Evolutionary conservation across 2,797 vertebrate genomes (phyloP), one percentile per base, ranked within the genome.

Genomic region (Chelon auratus): DNA sequence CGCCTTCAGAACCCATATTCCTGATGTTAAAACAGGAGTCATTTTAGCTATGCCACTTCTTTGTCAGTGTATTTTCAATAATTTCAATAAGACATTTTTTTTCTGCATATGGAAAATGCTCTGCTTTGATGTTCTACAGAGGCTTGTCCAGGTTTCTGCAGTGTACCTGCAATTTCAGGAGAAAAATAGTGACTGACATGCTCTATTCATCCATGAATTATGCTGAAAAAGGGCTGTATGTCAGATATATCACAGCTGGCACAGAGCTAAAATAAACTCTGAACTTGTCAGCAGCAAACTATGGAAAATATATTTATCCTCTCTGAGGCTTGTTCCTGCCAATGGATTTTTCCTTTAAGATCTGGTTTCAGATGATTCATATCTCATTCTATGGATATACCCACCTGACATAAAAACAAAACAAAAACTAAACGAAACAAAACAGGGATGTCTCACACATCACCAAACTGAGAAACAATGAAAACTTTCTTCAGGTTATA

Each of bases 281-380:
- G 47, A 75, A 68, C 55, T 48, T 56, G 68, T 79, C 72, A 53
- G 75, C 50, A 68, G 30, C 42, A 68, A 68, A 82, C 68, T 69
- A 9, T 51, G 40, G 72, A 71, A 81, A 82, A 74, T 50, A 51
- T 75, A 39, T 82, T 70, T 65, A 77, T 85, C 59, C 66, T 67
- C 68, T 75, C n/a, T 30, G 55, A 47, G 45, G 15, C 45, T 17
- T 18, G 45, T 18, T 75, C n/a, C 53, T 54, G 39, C 52, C 37
- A 12, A 36, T 51, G 59, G 40, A 71, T 66, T 24, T 17, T 51
- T 65, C 65, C 40, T 75, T 67, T 47, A 18, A 61, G 12, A 71
- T 78, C 50, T n/a, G 36, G 55, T 63, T 61, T 67, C 62, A 74
- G 77, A 77, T 11, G 7, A 8, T 51, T 3, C 37, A 26, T 55